Base-by-base conservation (phyloP, 2,113 vertebrate species). In the Aptenodytes forsteri region DNA sequence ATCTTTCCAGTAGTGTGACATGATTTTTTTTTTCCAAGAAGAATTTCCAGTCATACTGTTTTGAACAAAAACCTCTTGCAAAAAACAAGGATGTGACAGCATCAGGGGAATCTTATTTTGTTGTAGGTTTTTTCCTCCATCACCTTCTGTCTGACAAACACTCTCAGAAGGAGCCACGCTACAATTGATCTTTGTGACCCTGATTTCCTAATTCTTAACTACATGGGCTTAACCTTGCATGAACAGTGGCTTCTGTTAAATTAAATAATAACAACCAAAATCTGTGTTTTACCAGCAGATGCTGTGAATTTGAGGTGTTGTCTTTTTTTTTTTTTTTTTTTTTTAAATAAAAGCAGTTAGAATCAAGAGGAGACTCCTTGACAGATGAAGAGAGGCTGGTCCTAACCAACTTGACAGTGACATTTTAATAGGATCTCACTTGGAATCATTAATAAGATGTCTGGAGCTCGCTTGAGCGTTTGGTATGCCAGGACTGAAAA, bases 351-450 rank as follows among this genome's bases (percentile, higher is more conserved):
- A 64, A 64, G 38, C 50, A 47, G 44, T 14, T 56, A 30, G 29
- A 73, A 77, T 70, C 55, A 58, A 83, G 76, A 92, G 56, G 25
- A 40, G 18, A 46, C n/a, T 76, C 66, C 66, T 59, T 75, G 86
- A 69, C 83, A 87, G 86, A 71, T 87, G 44, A 89, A 92, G 52
- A 89, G 65, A 87, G 70, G 21, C 77, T 65, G 52, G 76, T 92
- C 65, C 83, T 82, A 78, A 92, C 89, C 69, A 82, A 61, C 44
- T 36, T 85, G 96, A 96, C 90, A 95, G 77, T 47, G 61, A 56
- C 83, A 76, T 65, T 95, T 96, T 81, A 95, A 84, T 61, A 67
- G 56, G 77, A 64, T 71, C 89, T 91, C 73, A 42, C 64, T 87
- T 64, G 30, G 92, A 95, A 94, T 91, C 3, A 4, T 76, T 91